phyloP scores from a whole-genome alignment of 2,797 vertebrate species.

The Helarctos malayanus region DNA sequence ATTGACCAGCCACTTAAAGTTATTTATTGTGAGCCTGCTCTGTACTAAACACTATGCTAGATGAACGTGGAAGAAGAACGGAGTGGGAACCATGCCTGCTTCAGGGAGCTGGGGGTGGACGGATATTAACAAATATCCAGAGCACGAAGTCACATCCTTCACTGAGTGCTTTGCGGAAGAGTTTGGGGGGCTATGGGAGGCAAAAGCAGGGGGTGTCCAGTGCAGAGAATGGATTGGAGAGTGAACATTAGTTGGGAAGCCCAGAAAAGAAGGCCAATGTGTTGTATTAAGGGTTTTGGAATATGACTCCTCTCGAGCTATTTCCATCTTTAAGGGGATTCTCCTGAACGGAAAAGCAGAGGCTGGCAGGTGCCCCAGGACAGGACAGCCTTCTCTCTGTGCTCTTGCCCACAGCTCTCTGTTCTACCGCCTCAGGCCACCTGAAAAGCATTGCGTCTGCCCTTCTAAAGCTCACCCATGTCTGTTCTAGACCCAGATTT shows the following conservation, averaged over 20 bases:
- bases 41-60: background rate
- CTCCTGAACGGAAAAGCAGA: background rate
- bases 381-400: background rate
- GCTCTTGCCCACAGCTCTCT: background rate
- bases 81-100: background rate
- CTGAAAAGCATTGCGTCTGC: background rate
- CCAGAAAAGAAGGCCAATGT: background rate
- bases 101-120: background rate
- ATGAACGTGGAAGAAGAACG: background rate
- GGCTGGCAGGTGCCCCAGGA: background rate
- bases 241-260: background rate
- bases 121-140: background rate
- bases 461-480: background rate
- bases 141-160: background rate
- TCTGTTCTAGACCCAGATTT: background rate
- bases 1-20: background rate
- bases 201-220: background rate
- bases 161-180: background rate
- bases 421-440: background rate
- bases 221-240: background rate
- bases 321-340: background rate
- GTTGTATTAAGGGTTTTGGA: background rate
- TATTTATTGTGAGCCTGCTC: background rate
- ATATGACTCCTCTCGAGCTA: background rate
- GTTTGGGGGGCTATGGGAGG: too few relatives aligned